A percentile compares a stretch with the other conserved stretches of the same genome.
Evolutionary conservation across 2,113 vertebrate genomes (phyloP).

Genomic region (Hypocryptadius cinnamomeus): DNA sequence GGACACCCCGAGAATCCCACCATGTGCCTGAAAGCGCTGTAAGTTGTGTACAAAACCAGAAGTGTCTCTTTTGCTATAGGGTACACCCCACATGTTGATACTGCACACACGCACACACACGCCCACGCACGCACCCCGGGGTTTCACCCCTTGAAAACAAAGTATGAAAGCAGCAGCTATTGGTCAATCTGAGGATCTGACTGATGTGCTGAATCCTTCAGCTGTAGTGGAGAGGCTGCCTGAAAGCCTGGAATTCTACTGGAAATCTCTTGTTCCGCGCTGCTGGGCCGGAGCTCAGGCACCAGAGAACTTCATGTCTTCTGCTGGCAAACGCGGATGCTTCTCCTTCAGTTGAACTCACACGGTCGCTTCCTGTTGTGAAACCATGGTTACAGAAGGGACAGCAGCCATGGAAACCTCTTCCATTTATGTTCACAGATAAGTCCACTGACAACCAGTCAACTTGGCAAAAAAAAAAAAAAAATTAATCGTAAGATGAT

Average conservation of each 20-base stretch:
- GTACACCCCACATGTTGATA: neutral
- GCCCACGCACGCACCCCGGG: constrained; percentile 61
- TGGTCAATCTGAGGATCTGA: constrained; percentile 90
- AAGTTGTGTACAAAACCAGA: constrained; percentile 71
- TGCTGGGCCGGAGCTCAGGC: constrained; percentile 38
- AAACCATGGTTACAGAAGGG: constrained; percentile 29
- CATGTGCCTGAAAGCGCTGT: neutral
- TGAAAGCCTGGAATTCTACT: constrained; percentile 69
- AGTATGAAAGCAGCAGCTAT: constrained; percentile 90
- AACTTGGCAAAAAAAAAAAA: constrained; percentile 66
- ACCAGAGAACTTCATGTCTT: neutral
- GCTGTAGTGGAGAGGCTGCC: constrained; percentile 64
- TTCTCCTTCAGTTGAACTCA: neutral
- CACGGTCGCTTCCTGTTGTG: constrained; percentile 73
- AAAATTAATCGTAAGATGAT: constrained; percentile 25
- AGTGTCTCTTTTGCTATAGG: neutral
- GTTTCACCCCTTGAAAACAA: constrained; percentile 65
- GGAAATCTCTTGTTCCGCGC: neutral
- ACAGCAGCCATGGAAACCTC: constrained; percentile 68
- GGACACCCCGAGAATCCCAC: neutral
- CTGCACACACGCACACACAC: neutral
- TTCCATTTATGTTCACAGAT: constrained; percentile 82
- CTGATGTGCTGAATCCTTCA: constrained; percentile 72
- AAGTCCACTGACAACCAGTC: constrained; percentile 71
- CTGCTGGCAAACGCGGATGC: neutral